Base-by-base conservation (phyloP, 92 coral and sea anemone genomes). In the Epizoanthus stellaris region DNA sequence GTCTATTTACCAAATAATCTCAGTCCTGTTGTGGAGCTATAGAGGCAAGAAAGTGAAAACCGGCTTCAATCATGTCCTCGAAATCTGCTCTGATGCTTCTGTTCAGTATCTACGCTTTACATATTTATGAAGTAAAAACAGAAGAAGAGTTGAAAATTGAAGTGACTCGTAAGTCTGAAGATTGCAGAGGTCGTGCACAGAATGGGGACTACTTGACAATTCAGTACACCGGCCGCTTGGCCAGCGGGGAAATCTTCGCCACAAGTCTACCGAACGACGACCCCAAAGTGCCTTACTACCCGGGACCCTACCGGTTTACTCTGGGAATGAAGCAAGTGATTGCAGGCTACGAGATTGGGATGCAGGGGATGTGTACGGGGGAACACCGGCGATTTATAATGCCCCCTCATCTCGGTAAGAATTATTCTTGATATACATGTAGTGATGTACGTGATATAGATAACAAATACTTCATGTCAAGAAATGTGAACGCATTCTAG, bases 361-460 rank as follows among this genome's bases (percentile, higher is more conserved):
- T 79, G 83, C 71, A 63, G 72, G 83, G 83, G 21, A 79, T 79
- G 83, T 79, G 83, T 63, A 23, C 61, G 17, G 83, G 83, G 34
- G 83, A 79, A 61, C 70, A 62, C 72, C 83, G 73, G 40, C 62
- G 83, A 43, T 79, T 79, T 63, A 79, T 70, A 12, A 79, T 79
- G 83, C 83, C 83, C 5, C 83, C 83, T 63, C 83, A 79, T 64
- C 83, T 63, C 13, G 83, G 83, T 79, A 79, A 79, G 83, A 15
- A 64, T 12, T 60, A 61, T 19, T 58, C n/a, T 5, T 10, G 56
- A 1, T 34, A 73, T 64, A 64, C 66, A 6, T 17, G 66, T n/a
- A n/a, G n/a, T n/a, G n/a, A n/a, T n/a, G n/a, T 21, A 38, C 20
- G 15, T 34, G 16, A 9, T 7, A 52, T 30, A 30, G 36, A 30